Evolutionary conservation across 2,888 invertebrate genomes (phyloP).

Genomic region (Trachelus tabidus): DNA sequence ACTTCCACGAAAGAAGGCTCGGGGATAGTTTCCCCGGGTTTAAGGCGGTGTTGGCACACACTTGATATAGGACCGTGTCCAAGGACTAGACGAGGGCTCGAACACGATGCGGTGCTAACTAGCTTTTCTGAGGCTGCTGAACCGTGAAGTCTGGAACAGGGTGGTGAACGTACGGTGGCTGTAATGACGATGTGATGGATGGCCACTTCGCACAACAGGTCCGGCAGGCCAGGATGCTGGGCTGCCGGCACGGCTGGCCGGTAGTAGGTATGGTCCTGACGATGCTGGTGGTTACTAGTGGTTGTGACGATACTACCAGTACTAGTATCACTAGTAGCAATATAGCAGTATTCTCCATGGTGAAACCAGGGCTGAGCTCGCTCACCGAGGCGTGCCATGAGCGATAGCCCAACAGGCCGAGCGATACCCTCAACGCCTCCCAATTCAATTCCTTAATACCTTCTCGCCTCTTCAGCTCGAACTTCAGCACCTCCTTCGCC

Average conservation of each 20-base stretch:
- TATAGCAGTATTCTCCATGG: slow-evolving; percentile 8
- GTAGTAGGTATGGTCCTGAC: too few relatives aligned
- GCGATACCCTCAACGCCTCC: slow-evolving; percentile 28
- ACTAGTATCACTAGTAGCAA: background rate
- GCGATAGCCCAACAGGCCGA: slow-evolving; percentile 41
- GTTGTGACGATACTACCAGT: background rate
- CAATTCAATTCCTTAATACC: slow-evolving; percentile 55
- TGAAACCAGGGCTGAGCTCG: slow-evolving; percentile 29
- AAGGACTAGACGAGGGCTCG: too few relatives aligned
- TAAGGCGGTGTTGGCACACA: too few relatives aligned
- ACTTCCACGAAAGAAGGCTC: too few relatives aligned
- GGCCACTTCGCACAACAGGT: slow-evolving; percentile 31
- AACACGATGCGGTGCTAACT: too few relatives aligned
- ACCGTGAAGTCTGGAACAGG: slow-evolving; percentile 42
- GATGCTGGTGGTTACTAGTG: slow-evolving; percentile 12
- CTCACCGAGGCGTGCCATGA: slow-evolving; percentile 53
- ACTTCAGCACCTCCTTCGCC: slow-evolving; percentile 11
- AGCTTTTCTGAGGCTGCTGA: slow-evolving; percentile 28
- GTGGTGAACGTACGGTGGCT: slow-evolving; percentile 35
- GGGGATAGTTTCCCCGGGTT: too few relatives aligned
- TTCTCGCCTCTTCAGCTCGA: slow-evolving; percentile 20
- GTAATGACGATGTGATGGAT: slow-evolving; percentile 58
- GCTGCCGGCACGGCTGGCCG: too few relatives aligned
- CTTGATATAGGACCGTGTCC: too few relatives aligned
- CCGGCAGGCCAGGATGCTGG: too few relatives aligned